These are phyloP conservation scores for Saccostrea cuccullata DNA, from an alignment of 1,140 invertebrate species.

Conservation along the genomic window DNA sequence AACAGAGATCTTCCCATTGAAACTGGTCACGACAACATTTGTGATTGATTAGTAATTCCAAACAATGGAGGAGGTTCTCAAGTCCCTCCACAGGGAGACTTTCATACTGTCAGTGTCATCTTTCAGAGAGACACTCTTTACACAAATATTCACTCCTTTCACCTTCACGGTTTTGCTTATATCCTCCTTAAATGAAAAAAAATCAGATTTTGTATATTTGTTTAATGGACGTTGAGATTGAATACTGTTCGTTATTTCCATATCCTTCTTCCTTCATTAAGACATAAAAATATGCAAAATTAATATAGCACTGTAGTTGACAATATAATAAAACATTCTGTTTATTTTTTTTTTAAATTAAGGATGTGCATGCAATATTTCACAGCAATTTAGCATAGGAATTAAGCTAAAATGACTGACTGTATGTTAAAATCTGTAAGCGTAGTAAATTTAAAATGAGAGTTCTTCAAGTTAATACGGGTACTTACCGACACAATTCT, in stretches of 20 bases:
- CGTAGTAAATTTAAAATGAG: not conserved
- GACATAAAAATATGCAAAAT: not conserved
- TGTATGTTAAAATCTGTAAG: not conserved
- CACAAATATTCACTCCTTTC: not conserved
- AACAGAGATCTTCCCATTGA: too few relatives aligned
- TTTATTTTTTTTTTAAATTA: not conserved
- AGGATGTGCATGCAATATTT: not conserved
- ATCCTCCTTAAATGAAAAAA: constrained; percentile 8
- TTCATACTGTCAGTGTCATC: not conserved
- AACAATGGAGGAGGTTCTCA: not conserved
- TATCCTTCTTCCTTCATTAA: too few relatives aligned
- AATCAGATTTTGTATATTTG: too few relatives aligned
- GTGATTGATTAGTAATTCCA: not conserved
- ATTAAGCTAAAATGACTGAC: not conserved
- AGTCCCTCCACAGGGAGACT: constrained; percentile 5
- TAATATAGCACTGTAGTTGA: not conserved
- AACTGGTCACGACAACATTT: constrained; percentile 2
- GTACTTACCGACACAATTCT: constrained; percentile 6
- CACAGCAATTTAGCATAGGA: not conserved
- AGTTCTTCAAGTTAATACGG: not conserved
- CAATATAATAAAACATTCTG: not conserved
- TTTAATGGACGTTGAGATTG: too few relatives aligned
- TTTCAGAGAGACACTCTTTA: not conserved
- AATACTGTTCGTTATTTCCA: too few relatives aligned
- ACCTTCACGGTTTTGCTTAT: constrained; percentile 1